phyloP scores from a whole-genome alignment of 1,140 invertebrate species.

The Macrobrachium nipponense region DNA sequence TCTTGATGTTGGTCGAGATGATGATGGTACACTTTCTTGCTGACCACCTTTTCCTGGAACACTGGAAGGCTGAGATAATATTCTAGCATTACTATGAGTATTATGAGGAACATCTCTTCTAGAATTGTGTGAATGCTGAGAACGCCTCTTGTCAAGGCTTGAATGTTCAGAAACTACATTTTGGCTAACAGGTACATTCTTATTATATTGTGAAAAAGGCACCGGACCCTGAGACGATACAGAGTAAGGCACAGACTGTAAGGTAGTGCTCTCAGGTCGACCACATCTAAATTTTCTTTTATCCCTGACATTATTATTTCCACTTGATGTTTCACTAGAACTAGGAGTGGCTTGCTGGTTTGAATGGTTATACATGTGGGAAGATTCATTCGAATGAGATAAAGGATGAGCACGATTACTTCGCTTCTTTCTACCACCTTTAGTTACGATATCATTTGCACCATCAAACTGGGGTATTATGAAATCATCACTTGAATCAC shows the following conservation, averaged over 20 bases:
- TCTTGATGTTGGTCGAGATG: neutral
- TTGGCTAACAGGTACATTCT: constrained; percentile 30
- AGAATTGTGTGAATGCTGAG: no score
- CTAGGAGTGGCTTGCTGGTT: constrained; percentile 12
- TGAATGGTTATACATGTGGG: neutral
- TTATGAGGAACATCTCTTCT: neutral
- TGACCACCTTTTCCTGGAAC: no score
- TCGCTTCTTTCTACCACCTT: neutral
- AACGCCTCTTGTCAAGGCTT: no score
- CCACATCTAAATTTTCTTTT: constrained; percentile 31
- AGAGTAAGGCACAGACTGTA: constrained; percentile 35
- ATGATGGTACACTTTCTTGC: no score
- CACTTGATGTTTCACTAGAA: neutral
- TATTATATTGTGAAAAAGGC: constrained; percentile 38
- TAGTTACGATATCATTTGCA: constrained; percentile 43
- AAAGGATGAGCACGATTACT: neutral
- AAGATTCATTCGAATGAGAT: neutral
- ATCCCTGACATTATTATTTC: constrained; percentile 8
- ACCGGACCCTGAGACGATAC: constrained; percentile 32
- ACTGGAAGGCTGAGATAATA: no score
- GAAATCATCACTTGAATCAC: constrained; percentile 47
- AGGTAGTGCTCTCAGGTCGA: constrained; percentile 8
- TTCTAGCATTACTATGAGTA: neutral
- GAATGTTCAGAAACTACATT: no score
- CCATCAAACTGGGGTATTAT: constrained; percentile 54